A percentile compares a stretch with the other conserved stretches of the same genome.
phyloP scores from a whole-genome alignment of 1,140 invertebrate genomes.

The Aporrectodea caliginosa region DNA sequence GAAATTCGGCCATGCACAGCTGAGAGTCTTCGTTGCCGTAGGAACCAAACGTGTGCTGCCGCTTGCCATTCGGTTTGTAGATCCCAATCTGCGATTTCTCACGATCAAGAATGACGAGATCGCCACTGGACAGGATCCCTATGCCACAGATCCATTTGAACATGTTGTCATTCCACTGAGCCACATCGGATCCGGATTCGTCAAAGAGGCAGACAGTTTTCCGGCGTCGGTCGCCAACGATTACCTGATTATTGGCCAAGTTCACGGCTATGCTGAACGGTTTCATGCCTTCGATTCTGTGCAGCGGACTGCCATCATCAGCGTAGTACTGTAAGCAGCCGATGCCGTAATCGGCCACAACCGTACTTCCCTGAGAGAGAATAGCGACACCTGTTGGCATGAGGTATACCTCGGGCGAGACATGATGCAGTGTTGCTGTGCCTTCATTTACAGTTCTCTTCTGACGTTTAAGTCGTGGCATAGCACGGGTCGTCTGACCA shows the following conservation, averaged over 20 bases:
- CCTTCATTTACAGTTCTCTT: neutral
- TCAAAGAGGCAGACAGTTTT: conserved; percentile 31
- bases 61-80: conserved; percentile 17
- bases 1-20: conserved; percentile 32
- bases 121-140: conserved; percentile 12
- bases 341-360: conserved; percentile 32
- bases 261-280: conserved; percentile 21
- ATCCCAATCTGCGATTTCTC: conserved; percentile 22
- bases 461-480: too few species aligned
- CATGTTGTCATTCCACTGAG: conserved; percentile 5
- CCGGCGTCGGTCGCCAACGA: conserved; percentile 23
- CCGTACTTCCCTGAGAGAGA: conserved; percentile 13
- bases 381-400: conserved; percentile 27
- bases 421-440: neutral
- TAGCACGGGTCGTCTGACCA: too few species aligned
- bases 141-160: conserved; percentile 30
- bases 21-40: conserved; percentile 24
- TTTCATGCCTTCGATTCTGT: conserved; percentile 26
- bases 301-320: conserved; percentile 9
- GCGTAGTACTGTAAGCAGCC: conserved; percentile 23
- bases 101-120: conserved; percentile 24
- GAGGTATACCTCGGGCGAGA: conserved; percentile 7
- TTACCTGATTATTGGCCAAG: conserved; percentile 8
- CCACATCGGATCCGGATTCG: conserved; percentile 22
- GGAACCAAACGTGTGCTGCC: conserved; percentile 29